Conservation (phyloP, 2,888 invertebrate species). For the Lordiphosa fenestrarum region DNA sequence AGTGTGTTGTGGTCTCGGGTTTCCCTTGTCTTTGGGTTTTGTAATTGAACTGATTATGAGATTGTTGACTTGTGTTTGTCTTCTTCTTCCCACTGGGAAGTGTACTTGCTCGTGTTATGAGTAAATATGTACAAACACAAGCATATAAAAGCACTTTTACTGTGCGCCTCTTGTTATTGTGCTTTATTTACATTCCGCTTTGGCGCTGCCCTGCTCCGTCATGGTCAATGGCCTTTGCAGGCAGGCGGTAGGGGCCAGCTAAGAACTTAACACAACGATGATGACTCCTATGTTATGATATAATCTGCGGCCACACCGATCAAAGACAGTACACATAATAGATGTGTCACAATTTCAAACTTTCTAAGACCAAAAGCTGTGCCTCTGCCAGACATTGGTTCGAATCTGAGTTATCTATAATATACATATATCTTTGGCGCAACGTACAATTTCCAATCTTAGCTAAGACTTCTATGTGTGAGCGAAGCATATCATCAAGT, state of each 20-base stretch:
- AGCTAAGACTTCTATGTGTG: slow-evolving; percentile 44
- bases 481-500: slow-evolving; percentile 18
- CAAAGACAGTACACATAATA: no score
- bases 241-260: slow-evolving; percentile 13
- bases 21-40: slow-evolving; percentile 38
- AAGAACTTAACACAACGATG: slow-evolving; percentile 21
- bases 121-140: slow-evolving; percentile 7
- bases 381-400: no score
- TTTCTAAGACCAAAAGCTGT: no score
- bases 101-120: slow-evolving; percentile 20
- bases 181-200: slow-evolving; percentile 71
- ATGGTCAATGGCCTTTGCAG: slow-evolving; percentile 78
- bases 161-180: slow-evolving; percentile 52
- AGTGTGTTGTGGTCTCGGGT: no score
- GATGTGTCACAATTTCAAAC: no score
- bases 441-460: slow-evolving; percentile 32
- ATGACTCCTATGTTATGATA: slow-evolving; percentile 67
- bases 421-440: slow-evolving; percentile 19
- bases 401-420: no score
- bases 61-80: slow-evolving; percentile 68
- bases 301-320: slow-evolving; percentile 58
- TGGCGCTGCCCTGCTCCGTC: slow-evolving; percentile 59
- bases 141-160: slow-evolving; percentile 38
- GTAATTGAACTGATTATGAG: slow-evolving; percentile 73
- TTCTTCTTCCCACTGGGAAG: slow-evolving; percentile 13